Base-by-base conservation (phyloP, 2,888 invertebrate genomes). In the Acleris cristana region DNA sequence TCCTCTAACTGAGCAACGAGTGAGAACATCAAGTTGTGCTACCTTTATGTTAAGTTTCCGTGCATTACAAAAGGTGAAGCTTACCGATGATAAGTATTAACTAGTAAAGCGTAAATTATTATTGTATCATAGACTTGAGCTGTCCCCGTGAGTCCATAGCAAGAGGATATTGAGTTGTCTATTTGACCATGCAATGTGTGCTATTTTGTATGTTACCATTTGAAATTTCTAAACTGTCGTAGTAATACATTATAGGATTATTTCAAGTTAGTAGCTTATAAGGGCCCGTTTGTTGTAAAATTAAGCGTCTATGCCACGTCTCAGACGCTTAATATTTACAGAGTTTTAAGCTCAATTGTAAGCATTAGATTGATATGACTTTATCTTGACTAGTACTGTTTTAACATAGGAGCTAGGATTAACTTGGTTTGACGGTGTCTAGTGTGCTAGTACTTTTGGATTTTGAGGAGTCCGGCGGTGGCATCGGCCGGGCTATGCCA, bases 401-500 rank as follows among this genome's bases (percentile, higher is more conserved):
- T 72, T 73, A 79, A 76, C 75, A 80, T 74, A 72, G 70, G 59
- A 76, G 76, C 76, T 74, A 76, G 75, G 82, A 89, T 90, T 92
- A 92, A 87, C 92, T 92, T 45, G 85, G 79, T 78, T 90, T 92
- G 34, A 67, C 53, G 16, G 82, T 83, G 73, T 88, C 87, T 18
- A 92, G 74, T 53, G 83, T 88, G 56, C 85, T 86, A 21, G 86
- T 88, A 77, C 92, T 91, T 80, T 89, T 91, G 8, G 91, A 88
- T 71, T 88, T 90, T 8, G 83, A 71, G 19, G 73, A 69, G 30
- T 90, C 89, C 6, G 82, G 83, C 0, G 89, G 83, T 21, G 96
- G 95, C 72, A 96, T 90, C 14, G 98, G 98, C 75, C 97, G 95
- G 63, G 99, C 98, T 72, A 99, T 96, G 56, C 99, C 99, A 68